These are phyloP conservation scores for Drosophila fulvimacula DNA, from an alignment of 2,888 invertebrate genomes.

Conservation along the genomic window DNA sequence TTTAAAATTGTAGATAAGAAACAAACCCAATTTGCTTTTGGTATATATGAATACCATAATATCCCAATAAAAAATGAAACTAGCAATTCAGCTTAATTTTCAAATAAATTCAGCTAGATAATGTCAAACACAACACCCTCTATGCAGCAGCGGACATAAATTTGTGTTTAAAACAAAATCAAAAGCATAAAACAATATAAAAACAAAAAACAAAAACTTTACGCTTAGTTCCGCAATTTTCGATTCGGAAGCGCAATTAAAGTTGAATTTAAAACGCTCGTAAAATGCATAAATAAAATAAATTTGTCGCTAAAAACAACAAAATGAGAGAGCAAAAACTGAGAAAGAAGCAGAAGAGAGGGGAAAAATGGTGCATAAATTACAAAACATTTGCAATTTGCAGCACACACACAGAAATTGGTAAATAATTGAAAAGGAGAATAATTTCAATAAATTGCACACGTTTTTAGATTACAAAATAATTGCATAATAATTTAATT, in stretches of 20 bases:
- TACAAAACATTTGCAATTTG: constrained; percentile 35
- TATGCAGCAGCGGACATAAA: background rate
- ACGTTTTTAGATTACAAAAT: constrained; percentile 21
- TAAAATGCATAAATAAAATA: constrained; percentile 46
- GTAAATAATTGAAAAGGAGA: constrained; percentile 20
- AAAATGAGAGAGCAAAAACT: constrained; percentile 12
- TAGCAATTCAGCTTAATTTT: constrained; percentile 4
- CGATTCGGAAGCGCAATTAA: constrained; percentile 50
- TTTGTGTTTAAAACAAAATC: constrained; percentile 13
- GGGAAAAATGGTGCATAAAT: constrained; percentile 27
- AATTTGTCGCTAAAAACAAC: constrained; percentile 18
- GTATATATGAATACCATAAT: background rate
- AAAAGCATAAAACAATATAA: background rate
- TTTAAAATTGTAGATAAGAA: background rate
- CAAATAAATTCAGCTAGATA: constrained; percentile 23
- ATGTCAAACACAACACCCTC: background rate
- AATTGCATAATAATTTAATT: constrained; percentile 53
- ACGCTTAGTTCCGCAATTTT: constrained; percentile 40
- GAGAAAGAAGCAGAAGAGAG: constrained; percentile 8
- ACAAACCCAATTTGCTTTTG: background rate
- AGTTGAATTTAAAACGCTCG: constrained; percentile 38
- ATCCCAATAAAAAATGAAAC: background rate
- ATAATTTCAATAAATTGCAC: constrained; percentile 36
- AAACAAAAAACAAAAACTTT: constrained; percentile 1
- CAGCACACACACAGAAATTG: constrained; percentile 10